phyloP scores from a whole-genome alignment of 1,140 invertebrate species.

The Saccostrea glomerata region DNA sequence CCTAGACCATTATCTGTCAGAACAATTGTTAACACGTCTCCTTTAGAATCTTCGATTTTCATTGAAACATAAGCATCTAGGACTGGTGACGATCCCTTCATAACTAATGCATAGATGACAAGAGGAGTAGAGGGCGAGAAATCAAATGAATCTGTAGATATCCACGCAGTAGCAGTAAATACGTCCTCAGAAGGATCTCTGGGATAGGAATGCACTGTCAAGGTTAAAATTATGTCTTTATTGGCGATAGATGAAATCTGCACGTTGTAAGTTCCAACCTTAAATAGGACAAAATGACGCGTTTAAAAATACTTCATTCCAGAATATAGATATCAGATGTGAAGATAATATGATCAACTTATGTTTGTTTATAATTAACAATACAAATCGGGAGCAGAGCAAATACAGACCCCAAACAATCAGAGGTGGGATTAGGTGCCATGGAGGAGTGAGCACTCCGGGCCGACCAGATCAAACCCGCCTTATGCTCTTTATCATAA shows the following conservation, averaged over 20 bases:
- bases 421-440: no score
- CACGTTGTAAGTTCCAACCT: background rate
- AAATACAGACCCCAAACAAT: no score
- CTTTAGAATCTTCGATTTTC: background rate
- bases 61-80: constrained; percentile 10
- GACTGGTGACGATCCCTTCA: constrained; percentile 11
- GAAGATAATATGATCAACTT: no score
- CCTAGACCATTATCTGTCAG: background rate
- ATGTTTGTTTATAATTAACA: no score
- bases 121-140: background rate
- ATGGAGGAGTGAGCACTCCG: no score
- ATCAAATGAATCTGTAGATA: background rate
- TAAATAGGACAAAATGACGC: background rate
- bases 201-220: background rate
- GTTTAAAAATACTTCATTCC: no score
- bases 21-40: background rate
- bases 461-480: no score
- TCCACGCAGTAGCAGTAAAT: constrained; percentile 21
- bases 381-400: no score
- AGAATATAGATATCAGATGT: no score
- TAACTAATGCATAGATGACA: constrained; percentile 1
- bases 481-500: no score
- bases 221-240: background rate
- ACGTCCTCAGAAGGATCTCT: background rate
- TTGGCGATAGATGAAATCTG: background rate